Base-by-base conservation (phyloP, 2,797 vertebrate genomes). In the Lacerta bilineata region DNA sequence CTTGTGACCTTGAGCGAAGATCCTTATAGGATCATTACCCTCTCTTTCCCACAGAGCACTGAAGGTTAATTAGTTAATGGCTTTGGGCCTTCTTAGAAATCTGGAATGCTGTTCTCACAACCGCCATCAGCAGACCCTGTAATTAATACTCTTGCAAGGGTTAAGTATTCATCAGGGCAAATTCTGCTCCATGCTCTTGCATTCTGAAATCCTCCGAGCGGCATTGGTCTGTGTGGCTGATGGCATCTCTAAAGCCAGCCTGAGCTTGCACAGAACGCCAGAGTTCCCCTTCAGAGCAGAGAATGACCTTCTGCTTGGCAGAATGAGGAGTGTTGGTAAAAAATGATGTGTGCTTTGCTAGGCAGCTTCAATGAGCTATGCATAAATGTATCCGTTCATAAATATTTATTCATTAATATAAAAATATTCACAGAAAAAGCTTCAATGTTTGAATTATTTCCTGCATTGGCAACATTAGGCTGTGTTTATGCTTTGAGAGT, bases 41-140 rank as follows among this genome's bases (percentile, higher is more conserved):
- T 64, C n/a, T 81, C 50, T 39, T 27, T 88, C 55, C 36, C 23
- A 33, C 20, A 68, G 11, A 39, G 23, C 3, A 29, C 6, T 36
- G 25, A 50, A 66, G 76, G 83, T 80, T 72, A 84, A 88, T 89
- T 75, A 50, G 46, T 79, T 84, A 71, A 78, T 80, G 82, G 68
- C 11, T 7, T n/a, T 27, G 18, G 20, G 41, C 18, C 13, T 17
- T 13, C 17, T 43, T 46, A 25, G 80, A 76, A 76, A 59, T 77
- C n/a, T 1, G 15, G 66, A 75, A 18, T 61, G 76, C 78, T 74
- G 9, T 71, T 79, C 43, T 86, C n/a, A 4, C 7, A 43, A 33
- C 41, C 36, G 75, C 69, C 55, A 36, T 2, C 15, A 77, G 46
- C 59, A 8, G 61, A 25, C n/a, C 41, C 11, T 80, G 36, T 20